Evolutionary conservation across 2,888 invertebrate genomes (phyloP), one percentile per base, ranked within the genome.

Genomic region (Lissonota sp.): DNA sequence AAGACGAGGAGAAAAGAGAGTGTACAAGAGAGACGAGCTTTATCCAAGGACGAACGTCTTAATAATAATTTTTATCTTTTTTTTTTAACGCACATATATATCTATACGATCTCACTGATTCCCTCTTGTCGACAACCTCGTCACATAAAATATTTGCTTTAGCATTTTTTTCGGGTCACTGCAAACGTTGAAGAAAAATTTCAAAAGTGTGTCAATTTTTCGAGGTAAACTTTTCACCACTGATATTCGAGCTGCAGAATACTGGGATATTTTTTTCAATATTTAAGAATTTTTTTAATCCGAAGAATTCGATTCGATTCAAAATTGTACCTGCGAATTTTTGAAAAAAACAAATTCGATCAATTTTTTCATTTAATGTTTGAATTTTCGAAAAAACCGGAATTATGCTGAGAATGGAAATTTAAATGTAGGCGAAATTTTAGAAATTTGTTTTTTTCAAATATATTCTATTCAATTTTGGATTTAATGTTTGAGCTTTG

Each of bases 21-120:
- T 37, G 8, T 51, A 40, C 14, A 51, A 71, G 49, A 60, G 51
- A 71, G 37, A 26, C 46, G 26, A 70, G 70, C 60, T 55, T 51
- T n/a, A 16, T 16, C 53, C 51, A 53, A 53, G 53, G 53, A 53
- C 53, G 44, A 42, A 53, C 42, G 53, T 26, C 55, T 72, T 71
- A 60, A 71, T 71, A 71, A 71, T 71, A 49, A 60, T 37, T 40
- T 49, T 53, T 53, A 51, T 70, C 51, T 40, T 39, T 4, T 39
- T 26, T 51, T 60, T 7, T 14, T 16, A 16, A 6, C 16, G 60
- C 12, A 51, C 12, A 51, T 51, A 51, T 51, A 51, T 51, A n/a
- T 53, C 0, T 53, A 51, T 51, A 51, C 4, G 12, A 5, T 12
- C 51, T 12, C 53, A 7, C 6, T 16, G 14, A 53, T 12, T 53